These are phyloP conservation scores for Eolophus roseicapilla DNA, from an alignment of 2,113 vertebrate genomes.

Conservation along the genomic window DNA sequence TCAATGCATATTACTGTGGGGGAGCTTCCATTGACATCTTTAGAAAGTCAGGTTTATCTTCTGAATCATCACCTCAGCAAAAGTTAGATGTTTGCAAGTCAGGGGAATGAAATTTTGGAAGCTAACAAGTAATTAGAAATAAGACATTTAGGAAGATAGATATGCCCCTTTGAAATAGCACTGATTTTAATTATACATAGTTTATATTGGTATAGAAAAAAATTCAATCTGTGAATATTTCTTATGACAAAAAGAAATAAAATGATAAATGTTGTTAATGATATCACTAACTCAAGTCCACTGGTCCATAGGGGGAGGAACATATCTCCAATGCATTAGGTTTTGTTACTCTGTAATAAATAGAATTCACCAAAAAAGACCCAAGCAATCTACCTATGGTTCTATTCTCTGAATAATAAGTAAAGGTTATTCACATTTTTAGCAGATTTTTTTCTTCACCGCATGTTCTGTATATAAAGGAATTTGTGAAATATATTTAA, in stretches of 20 bases:
- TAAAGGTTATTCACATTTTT: not conserved
- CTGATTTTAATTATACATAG: not conserved
- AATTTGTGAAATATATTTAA: constrained; percentile 7
- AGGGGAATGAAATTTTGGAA: not conserved
- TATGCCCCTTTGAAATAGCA: not conserved
- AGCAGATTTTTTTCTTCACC: not conserved
- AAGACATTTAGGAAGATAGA: not conserved
- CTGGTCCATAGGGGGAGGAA: not conserved
- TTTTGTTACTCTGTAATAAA: constrained; percentile 3
- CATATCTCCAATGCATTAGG: not conserved
- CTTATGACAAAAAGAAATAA: not conserved
- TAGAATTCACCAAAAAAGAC: not conserved
- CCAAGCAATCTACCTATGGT: not conserved
- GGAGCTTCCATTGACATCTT: not conserved
- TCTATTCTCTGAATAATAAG: not conserved
- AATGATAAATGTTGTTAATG: not conserved
- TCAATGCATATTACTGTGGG: not conserved
- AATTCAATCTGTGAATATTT: not conserved
- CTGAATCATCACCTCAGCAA: not conserved
- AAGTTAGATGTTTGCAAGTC: not conserved
- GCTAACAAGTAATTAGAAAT: not conserved
- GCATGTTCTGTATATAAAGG: not conserved
- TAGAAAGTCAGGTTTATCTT: not conserved
- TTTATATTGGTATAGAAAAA: not conserved
- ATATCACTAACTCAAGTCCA: constrained; percentile 17